Evolutionary conservation across 2,888 invertebrate genomes (phyloP), one percentile per base, ranked within the genome.

Genomic region (Alloplasta piceator): DNA sequence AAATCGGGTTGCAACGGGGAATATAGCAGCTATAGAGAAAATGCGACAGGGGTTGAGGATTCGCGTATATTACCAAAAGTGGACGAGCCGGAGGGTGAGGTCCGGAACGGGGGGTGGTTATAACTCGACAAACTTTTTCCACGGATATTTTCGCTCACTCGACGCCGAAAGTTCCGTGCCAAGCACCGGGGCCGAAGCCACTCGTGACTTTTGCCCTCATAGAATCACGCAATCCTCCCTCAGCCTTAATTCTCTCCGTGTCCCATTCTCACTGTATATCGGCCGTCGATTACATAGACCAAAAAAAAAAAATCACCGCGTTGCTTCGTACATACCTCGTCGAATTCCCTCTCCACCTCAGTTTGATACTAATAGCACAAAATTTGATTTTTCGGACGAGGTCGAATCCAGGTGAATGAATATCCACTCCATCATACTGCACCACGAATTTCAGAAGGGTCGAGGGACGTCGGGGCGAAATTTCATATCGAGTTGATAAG

Each of bases 131-230:
- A 80, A 80, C 80, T 82, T 84, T 70, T 82, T 84, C 67, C 61
- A 46, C 61, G 39, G 67, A 82, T 82, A 81, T 82, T 84, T 77
- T 80, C 55, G 74, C 72, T 80, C 76, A 63, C 73, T 76, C 73
- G 80, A 74, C 52, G 79, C 38, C 74, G 81, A 82, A 82, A 84
- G 84, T 84, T 84, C 48, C 79, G 84, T 84, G 82, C 84, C 84
- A 81, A 84, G 84, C 82, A 82, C 84, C 76, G 61, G 67, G 48
- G 1, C 50, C 58, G 68, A 52, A 52, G 58, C 78, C 64, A 74
- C 67, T 76, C 78, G 67, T 71, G 70, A 64, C 43, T 52, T 26
- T 26, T 39, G 75, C 74, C 81, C 64, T 74, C 26, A 26, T 26
- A 78, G 66, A 66, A 78, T 7, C 78, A 78, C 75, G 82, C 82